Evolutionary conservation across 2,113 vertebrate species (phyloP).

Genomic region (Okapia johnstoni): DNA sequence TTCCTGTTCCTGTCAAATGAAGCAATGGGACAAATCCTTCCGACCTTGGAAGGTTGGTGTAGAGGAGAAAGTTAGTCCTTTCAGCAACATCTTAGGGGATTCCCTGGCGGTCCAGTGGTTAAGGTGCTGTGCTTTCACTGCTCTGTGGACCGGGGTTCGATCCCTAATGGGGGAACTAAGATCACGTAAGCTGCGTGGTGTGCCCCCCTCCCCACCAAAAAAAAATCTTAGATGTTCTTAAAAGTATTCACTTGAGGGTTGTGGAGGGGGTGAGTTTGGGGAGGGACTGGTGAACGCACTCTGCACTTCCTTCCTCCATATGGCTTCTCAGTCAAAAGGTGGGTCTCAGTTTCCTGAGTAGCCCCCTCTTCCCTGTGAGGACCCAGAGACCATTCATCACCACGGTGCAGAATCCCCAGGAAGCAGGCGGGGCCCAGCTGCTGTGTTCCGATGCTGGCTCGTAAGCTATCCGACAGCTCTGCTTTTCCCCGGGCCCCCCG

Average conservation of each 20-base stretch:
- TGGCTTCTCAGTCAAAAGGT: conserved; percentile 23
- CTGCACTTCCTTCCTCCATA: neutral
- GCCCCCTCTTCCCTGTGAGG: neutral
- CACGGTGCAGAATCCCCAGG: neutral
- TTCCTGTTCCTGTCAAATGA: neutral
- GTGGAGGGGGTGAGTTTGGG: neutral
- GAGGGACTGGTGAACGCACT: neutral
- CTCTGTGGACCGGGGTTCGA: neutral
- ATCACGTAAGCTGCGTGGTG: fast-evolving
- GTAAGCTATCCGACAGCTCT: neutral
- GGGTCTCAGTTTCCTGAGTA: neutral
- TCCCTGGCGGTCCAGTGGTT: neutral
- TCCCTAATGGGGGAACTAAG: neutral
- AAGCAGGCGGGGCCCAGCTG: neutral
- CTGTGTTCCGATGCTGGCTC: neutral
- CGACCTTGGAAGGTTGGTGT: neutral
- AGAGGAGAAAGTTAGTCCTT: neutral
- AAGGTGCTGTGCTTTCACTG: neutral
- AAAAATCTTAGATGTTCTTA: neutral
- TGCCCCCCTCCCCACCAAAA: neutral
- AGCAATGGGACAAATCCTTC: fast-evolving
- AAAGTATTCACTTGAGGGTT: neutral
- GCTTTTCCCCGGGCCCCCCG: neutral
- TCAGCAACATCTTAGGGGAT: neutral
- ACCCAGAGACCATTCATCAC: neutral